phyloP scores from a whole-genome alignment of 2,888 invertebrate genomes.

The Limnephilus marmoratus region DNA sequence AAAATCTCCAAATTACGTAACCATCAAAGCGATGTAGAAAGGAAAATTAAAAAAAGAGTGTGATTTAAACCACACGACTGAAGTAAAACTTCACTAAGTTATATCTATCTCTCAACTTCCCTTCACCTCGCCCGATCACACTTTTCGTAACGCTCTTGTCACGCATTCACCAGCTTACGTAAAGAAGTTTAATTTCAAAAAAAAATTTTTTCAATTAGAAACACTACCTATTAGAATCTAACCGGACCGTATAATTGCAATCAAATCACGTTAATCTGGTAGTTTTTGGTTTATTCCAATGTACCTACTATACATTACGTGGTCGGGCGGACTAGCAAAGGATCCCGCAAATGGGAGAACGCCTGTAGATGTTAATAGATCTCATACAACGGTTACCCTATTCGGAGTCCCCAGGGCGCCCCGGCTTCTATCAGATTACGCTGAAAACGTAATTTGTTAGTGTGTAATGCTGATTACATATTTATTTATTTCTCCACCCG shows the following conservation, averaged over 20 bases:
- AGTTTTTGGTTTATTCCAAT: not conserved
- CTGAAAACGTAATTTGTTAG: slow-evolving; percentile 17
- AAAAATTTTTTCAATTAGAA: not conserved
- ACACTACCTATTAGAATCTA: not conserved
- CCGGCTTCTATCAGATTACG: slow-evolving; percentile 13
- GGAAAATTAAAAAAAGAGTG: no score
- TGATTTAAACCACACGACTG: no score
- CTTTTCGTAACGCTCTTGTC: no score
- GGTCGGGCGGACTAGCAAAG: not conserved
- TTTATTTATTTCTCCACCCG: not conserved
- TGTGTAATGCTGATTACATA: not conserved
- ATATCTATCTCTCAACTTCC: no score
- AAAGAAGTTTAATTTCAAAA: no score
- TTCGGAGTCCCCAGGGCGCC: slow-evolving; percentile 13
- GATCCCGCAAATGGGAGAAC: not conserved
- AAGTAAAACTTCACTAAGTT: no score
- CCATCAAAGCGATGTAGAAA: no score
- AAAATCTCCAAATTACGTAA: no score
- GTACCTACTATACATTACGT: not conserved
- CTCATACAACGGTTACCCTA: slow-evolving; percentile 17
- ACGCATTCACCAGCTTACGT: no score
- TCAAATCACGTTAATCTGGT: slow-evolving; percentile 24
- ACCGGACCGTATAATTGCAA: not conserved
- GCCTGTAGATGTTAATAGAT: slow-evolving; percentile 32
- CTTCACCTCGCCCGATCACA: no score